Base-by-base conservation (phyloP, 2,888 invertebrate species). In the Celastrina argiolus region DNA sequence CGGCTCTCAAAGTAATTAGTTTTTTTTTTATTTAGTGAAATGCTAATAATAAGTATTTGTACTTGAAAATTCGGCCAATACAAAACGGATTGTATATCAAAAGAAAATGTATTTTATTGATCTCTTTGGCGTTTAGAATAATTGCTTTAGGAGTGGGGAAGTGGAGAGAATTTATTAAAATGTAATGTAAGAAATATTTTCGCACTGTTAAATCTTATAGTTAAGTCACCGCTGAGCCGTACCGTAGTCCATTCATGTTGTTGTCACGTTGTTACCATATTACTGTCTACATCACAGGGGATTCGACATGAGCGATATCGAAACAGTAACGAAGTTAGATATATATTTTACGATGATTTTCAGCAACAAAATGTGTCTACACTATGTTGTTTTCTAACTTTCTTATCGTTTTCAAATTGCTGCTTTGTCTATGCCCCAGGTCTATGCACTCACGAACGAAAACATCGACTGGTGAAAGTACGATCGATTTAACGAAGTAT, bases 111-210 rank as follows among this genome's bases (percentile, higher is more conserved):
- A 90, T 90, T 90, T 87, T 83, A 83, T 87, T 90, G 91, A 91
- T 91, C 91, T 91, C 91, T 89, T 90, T 80, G 87, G 84, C 84
- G 84, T 84, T 80, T 68, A 66, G 64, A 65, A 81, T 83, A 84
- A 88, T 89, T 90, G 88, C 90, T 91, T 90, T 90, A 87, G 85
- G 90, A 91, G 90, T 89, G 90, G 80, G 90, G 89, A 88, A 83
- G 84, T 86, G 80, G 84, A 87, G 86, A 82, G 89, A 90, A 89
- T 90, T 90, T 90, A 89, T 87, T 86, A 87, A 87, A 84, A 73
- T 73, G 83, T 82, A 84, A 83, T 81, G 74, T 88, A 87, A 88
- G 83, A 88, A 79, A 88, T 91, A 91, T 90, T 91, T 90, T 91
- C 89, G 88, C 91, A 91, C 90, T 88, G 87, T 91, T 88, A 80